phyloP scores from a whole-genome alignment of 2,113 vertebrate species.

The Colinus virginianus region DNA sequence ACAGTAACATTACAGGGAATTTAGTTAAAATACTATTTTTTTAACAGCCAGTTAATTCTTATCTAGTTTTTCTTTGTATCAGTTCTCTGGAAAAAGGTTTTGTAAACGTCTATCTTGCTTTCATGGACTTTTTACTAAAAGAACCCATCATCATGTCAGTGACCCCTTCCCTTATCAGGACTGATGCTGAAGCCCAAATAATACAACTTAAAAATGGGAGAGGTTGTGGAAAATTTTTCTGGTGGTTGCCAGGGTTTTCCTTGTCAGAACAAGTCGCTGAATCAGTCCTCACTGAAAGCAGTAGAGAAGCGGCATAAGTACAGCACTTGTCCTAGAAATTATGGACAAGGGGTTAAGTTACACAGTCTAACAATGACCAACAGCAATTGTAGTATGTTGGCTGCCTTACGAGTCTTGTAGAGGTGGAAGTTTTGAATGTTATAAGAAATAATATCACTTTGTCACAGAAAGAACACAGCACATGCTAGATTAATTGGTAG shows the following conservation, averaged over 20 bases:
- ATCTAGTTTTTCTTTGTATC: not conserved
- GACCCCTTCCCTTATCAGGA: not conserved
- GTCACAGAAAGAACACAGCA: not conserved
- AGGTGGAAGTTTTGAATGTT: not conserved
- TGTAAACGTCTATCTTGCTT: not conserved
- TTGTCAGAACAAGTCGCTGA: not conserved
- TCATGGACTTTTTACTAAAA: not conserved
- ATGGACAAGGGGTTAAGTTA: not conserved
- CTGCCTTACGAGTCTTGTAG: not conserved
- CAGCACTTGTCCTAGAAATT: not conserved
- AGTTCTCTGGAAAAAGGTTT: not conserved
- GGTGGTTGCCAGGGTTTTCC: not conserved
- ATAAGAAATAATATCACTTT: not conserved
- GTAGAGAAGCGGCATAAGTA: not conserved
- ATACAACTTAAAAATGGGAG: not conserved
- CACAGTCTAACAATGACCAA: accelerated
- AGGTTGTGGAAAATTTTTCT: not conserved
- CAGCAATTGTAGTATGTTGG: not conserved
- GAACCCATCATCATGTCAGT: not conserved
- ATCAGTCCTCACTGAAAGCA: not conserved
- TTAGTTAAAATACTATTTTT: not conserved
- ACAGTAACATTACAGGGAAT: not conserved
- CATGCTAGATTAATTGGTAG: not conserved
- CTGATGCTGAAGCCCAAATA: not conserved
- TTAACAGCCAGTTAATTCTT: not conserved